Percentiles rank a stretch among this genome's conserved stretches.
phyloP scores from a whole-genome alignment of 2,888 invertebrate genomes.

The Caenorhabditis sp. region DNA sequence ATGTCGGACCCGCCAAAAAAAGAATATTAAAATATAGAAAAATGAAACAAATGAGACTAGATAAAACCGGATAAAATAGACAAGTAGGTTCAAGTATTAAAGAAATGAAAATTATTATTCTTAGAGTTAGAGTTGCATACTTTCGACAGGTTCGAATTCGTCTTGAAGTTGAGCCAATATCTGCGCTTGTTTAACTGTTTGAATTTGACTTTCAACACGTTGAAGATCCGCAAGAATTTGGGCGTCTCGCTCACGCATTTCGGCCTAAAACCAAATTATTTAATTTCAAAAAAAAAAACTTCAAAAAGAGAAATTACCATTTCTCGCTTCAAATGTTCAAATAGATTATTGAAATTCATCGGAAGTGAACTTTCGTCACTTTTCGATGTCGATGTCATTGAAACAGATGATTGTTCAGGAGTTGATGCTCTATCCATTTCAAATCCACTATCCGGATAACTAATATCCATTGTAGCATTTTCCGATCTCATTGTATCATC shows the following conservation, averaged over 20 bases:
- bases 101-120: no score
- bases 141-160: constrained; percentile 41
- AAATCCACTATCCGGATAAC: constrained; percentile 49
- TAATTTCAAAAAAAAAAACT: no score
- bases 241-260: constrained; percentile 65
- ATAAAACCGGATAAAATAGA: neutral
- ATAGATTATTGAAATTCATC: constrained; percentile 45
- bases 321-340: constrained; percentile 66
- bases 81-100: neutral
- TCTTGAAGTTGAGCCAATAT: constrained; percentile 37
- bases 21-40: neutral
- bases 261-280: constrained; percentile 52
- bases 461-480: constrained; percentile 43
- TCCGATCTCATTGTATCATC: constrained; percentile 40
- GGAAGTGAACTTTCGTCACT: constrained; percentile 26
- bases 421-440: constrained; percentile 53
- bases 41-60: constrained; percentile 1
- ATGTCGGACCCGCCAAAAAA: neutral
- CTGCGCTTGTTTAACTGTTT: constrained; percentile 45
- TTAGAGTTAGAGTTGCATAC: constrained; percentile 26
- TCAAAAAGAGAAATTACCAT: constrained; percentile 62
- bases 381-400: constrained; percentile 47
- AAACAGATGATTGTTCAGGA: constrained; percentile 48
- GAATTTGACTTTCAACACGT: constrained; percentile 61
- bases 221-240: constrained; percentile 66